Evolutionary conservation across 2,113 vertebrate species (phyloP), one percentile per base, ranked within the genome.

Genomic region (Pica pica): DNA sequence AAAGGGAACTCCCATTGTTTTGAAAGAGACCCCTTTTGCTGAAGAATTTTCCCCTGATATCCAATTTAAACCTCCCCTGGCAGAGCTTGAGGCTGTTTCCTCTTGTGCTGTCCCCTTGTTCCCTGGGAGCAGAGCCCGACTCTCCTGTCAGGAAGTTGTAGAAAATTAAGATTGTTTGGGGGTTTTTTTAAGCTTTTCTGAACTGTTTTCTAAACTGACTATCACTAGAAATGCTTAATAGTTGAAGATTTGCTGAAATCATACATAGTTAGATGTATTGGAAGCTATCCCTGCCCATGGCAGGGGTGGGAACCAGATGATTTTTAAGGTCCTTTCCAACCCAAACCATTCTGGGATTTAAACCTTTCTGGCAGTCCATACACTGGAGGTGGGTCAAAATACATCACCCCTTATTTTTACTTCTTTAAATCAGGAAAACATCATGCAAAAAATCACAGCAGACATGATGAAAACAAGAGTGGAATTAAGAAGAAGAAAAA

Each of bases 341-440:
- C 9, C n/a, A 82, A 82, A 41, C 16, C n/a, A 46, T 13, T 41
- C 20, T 35, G 33, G 31, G 37, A 73, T 85, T 75, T 47, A 33
- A 82, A 53, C 1, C 31, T 21, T 76, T 6, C 56, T 41, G 26
- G 26, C 11, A 53, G 60, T 6, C 7, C 26, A 13, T 15, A 30
- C 8, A 16, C 0, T 13, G n/a, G 22, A 68, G 47, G 17, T 5
- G 22, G 31, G 9, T 60, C 11, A 70, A 68, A 85, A 71, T 0
- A 42, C 77, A 69, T 24, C 4, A 59, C 1, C 28, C 4, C 18
- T 60, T 49, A 8, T n/a, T 85, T 91, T 76, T 30, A 22, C 4
- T 85, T 37, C 16, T 13, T 42, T 71, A 35, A 60, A 47, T n/a
- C 52, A 77, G 49, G 23, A 64, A 26, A 49, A 49, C 24, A 24